Conservation (phyloP, 2,113 vertebrate species). For the Oreocharis arfaki region DNA sequence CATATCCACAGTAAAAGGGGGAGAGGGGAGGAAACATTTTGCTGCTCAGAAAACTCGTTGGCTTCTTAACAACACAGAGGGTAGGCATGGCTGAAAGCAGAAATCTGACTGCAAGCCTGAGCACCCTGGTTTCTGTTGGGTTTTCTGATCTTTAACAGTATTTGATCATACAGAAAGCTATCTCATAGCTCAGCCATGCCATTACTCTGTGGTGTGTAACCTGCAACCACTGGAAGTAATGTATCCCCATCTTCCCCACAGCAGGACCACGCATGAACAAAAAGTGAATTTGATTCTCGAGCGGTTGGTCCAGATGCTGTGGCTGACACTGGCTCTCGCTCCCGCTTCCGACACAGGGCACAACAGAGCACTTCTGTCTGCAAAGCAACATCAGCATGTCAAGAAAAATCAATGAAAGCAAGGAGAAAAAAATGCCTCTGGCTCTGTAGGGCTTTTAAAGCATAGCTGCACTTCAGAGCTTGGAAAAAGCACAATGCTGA, state of each 20-base stretch:
- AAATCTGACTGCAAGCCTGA: neutral
- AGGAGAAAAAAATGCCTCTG: neutral
- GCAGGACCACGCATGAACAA: neutral
- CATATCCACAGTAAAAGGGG: neutral
- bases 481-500: neutral
- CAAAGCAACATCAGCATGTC: neutral
- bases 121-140: neutral
- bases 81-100: neutral
- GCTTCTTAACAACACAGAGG: neutral
- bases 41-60: neutral
- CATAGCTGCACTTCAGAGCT: neutral
- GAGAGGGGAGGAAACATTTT: neutral
- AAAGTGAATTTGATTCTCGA: neutral
- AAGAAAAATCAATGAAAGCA: slow-evolving; percentile 20
- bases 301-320: neutral
- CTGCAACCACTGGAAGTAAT: neutral
- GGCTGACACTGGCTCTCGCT: neutral
- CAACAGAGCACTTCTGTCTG: neutral
- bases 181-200: neutral
- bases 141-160: neutral
- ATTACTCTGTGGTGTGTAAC: neutral
- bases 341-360: neutral
- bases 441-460: neutral
- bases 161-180: neutral
- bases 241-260: neutral